Evolutionary conservation across 2,797 vertebrate genomes (phyloP), one percentile per base, ranked within the genome.

Genomic region (Mus minutoides): DNA sequence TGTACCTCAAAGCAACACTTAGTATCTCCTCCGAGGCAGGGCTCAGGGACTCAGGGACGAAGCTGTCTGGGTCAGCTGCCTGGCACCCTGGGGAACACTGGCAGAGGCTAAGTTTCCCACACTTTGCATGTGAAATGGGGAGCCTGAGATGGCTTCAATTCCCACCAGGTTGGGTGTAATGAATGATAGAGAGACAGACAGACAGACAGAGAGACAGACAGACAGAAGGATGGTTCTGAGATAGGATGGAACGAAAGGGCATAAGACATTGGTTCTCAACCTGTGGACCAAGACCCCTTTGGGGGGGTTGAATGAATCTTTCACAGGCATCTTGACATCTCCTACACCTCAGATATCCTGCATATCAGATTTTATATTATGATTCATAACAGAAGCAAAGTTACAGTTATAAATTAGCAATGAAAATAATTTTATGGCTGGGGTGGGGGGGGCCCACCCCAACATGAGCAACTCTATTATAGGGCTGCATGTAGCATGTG

Each of bases 11-110:
- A 83, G 58, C 3, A 3, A 40, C 14, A n/a, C 6, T 34, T 14
- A 16, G 9, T 22, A n/a, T 37, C 26, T 21, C 9, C 10, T 31
- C 0, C 0, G 6, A 46, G 26, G 11, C 71, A 0, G n/a, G n/a
- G 60, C 21, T 6, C 21, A 10, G n/a, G n/a, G n/a, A n/a, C n/a
- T n/a, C n/a, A n/a, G 19, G 11, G 37, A n/a, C 17, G 1, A 1
- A 40, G 49, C 52, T 34, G 60, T 69, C n/a, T 62, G 71, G 54
- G 14, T 1, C 43, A 56, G 71, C 16, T 13, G 34, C 43, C 29
- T 17, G 22, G 52, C n/a, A 49, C 60, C 60, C 11, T 79, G 0
- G 16, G 62, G 80, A 24, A 19, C 49, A 1, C 0, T 26, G 56
- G 10, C 0, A 6, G 43, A 19, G 2, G 0, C 24, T 12, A 26